Evolutionary conservation across 2,888 invertebrate genomes (phyloP).

Genomic region (Amiota communis): DNA sequence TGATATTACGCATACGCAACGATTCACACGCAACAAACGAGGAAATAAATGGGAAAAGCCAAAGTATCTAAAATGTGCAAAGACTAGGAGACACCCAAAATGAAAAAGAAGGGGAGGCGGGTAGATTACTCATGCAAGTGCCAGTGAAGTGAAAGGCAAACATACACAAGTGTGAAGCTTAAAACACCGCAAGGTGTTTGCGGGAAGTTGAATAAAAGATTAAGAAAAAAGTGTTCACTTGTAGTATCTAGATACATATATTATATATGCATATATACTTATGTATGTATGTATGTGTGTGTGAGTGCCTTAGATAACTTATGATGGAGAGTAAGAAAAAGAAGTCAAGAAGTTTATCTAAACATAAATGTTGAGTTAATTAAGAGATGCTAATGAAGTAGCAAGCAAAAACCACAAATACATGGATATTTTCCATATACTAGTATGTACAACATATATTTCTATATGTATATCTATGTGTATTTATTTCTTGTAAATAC

Average conservation of each 20-base stretch:
- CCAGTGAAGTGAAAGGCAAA: slow-evolving; percentile 9
- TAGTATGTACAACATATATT: neutral
- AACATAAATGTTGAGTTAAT: slow-evolving; percentile 50
- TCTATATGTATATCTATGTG: too few species aligned
- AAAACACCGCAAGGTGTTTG: neutral
- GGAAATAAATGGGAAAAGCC: neutral
- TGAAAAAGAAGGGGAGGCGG: too few species aligned
- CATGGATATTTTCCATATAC: neutral
- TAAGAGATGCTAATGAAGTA: slow-evolving; percentile 67
- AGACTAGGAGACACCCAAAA: neutral
- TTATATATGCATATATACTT: too few species aligned
- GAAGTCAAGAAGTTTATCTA: too few species aligned
- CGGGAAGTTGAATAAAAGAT: too few species aligned
- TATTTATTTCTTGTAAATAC: too few species aligned
- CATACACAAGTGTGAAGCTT: neutral
- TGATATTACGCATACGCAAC: slow-evolving; percentile 45
- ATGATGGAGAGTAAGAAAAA: too few species aligned
- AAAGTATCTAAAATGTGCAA: neutral
- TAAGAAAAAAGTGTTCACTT: too few species aligned
- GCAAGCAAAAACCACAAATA: neutral
- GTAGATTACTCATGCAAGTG: neutral
- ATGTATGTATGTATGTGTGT: too few species aligned
- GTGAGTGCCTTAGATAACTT: too few species aligned
- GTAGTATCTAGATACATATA: too few species aligned
- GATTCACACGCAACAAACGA: slow-evolving; percentile 36